Percentiles rank a stretch among this genome's conserved stretches.
phyloP scores from a whole-genome alignment of 2,113 vertebrate genomes.

The Aldabrachelys gigantea region DNA sequence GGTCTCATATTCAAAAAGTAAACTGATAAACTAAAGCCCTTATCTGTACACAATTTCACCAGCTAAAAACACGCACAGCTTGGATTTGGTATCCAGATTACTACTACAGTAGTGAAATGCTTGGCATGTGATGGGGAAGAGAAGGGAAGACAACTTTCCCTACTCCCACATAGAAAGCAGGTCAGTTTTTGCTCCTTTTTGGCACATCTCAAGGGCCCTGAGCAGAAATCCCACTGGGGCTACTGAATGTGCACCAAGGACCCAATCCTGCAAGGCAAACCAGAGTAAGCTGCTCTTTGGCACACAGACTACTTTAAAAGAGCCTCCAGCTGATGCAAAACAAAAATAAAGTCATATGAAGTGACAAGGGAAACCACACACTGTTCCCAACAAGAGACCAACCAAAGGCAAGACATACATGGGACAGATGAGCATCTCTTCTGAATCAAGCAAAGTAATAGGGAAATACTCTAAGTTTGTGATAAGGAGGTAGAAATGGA shows the following conservation, averaged over 20 bases:
- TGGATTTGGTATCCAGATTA: neutral
- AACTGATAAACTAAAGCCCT: neutral
- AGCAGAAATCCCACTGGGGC: neutral
- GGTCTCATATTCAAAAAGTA: neutral
- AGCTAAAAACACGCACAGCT: neutral
- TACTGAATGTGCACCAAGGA: neutral
- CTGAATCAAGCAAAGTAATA: neutral
- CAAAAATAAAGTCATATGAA: neutral
- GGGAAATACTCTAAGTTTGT: neutral
- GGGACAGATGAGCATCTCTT: neutral
- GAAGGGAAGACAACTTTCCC: neutral
- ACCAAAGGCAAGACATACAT: rapidly evolving
- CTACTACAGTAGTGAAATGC: neutral
- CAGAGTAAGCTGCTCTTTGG: neutral
- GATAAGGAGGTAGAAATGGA: neutral
- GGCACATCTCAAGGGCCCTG: neutral
- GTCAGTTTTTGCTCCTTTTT: neutral
- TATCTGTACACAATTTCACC: neutral
- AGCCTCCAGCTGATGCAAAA: neutral
- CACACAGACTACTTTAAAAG: rapidly evolving
- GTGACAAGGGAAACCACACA: neutral
- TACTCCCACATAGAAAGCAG: neutral
- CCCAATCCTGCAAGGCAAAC: neutral
- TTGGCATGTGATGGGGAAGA: rapidly evolving
- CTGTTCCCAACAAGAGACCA: neutral